Percentiles rank a stretch among this genome's conserved stretches.
Evolutionary conservation across 2,113 vertebrate species (phyloP).

Genomic region (Pipa parva): DNA sequence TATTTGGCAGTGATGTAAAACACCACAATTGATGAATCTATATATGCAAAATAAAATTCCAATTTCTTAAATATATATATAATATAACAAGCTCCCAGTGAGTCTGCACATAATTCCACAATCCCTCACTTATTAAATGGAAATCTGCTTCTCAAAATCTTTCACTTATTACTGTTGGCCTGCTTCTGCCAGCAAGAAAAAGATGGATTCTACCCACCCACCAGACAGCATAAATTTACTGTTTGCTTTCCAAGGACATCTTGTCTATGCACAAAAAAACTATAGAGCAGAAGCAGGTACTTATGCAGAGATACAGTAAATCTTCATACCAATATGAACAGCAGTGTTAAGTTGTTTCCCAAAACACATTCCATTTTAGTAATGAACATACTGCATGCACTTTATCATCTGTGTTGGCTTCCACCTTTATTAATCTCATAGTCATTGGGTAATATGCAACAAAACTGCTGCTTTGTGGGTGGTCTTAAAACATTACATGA

Average conservation of each 20-base stretch:
- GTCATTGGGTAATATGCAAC: not conserved
- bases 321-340: not conserved
- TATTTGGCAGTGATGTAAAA: too few relatives aligned
- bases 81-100: too few relatives aligned
- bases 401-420: not conserved
- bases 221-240: conserved; percentile 22
- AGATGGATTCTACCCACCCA: conserved; percentile 6
- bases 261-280: conserved; percentile 13
- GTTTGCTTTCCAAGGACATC: conserved; percentile 30
- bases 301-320: conserved; percentile 1
- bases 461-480: not conserved
- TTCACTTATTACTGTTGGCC: not conserved
- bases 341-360: not conserved
- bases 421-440: too few relatives aligned
- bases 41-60: too few relatives aligned
- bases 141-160: conserved; percentile 2
- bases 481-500: not conserved
- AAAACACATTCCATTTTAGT: not conserved
- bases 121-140: not conserved
- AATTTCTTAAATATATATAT: too few relatives aligned
- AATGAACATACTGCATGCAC: not conserved
- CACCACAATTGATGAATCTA: too few relatives aligned
- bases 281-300: conserved; percentile 1
- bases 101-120: too few relatives aligned
- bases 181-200: not conserved